These are phyloP conservation scores for Lasius fuliginosus DNA, from an alignment of 2,888 invertebrate genomes.

Conservation along the genomic window DNA sequence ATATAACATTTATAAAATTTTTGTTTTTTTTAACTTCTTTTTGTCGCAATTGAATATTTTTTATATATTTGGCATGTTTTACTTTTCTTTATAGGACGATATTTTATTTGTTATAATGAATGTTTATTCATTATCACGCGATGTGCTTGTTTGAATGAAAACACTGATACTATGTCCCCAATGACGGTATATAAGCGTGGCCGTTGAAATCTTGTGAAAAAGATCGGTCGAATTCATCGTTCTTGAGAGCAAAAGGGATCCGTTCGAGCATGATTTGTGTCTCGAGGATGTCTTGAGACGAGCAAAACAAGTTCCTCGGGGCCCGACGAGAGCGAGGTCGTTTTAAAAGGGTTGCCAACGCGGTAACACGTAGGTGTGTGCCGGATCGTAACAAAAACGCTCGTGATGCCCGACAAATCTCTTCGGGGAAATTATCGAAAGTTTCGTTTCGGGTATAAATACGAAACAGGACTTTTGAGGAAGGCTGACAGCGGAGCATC, in stretches of 20 bases:
- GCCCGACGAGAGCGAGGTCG: slow-evolving; percentile 41
- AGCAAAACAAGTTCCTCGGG: slow-evolving; percentile 48
- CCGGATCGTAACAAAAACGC: slow-evolving; percentile 50
- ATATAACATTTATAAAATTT: background rate
- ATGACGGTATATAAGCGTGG: slow-evolving; percentile 17
- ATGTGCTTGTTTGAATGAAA: slow-evolving; percentile 28
- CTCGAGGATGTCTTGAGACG: slow-evolving; percentile 59
- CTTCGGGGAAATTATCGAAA: slow-evolving; percentile 53
- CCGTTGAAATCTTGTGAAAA: slow-evolving; percentile 55
- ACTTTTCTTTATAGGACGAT: background rate
- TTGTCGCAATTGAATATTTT: too few species aligned
- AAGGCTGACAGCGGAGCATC: slow-evolving; percentile 50
- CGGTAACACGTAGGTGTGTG: slow-evolving; percentile 48
- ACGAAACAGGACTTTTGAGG: slow-evolving; percentile 40
- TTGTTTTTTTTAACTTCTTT: too few species aligned
- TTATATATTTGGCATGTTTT: background rate
- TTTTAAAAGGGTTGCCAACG: slow-evolving; percentile 52
- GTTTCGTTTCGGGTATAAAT: slow-evolving; percentile 50
- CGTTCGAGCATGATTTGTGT: slow-evolving; percentile 69
- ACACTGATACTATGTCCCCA: slow-evolving; percentile 3
- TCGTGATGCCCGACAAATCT: slow-evolving; percentile 48
- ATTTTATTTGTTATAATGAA: slow-evolving; percentile 5
- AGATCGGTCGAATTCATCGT: slow-evolving; percentile 47
- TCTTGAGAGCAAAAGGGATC: slow-evolving; percentile 43
- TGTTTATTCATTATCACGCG: background rate